Percentiles rank a stretch among this genome's conserved stretches.
These are phyloP conservation scores for Apodemia arnacis DNA, from an alignment of 2,888 invertebrate species.

Conservation along the genomic window DNA sequence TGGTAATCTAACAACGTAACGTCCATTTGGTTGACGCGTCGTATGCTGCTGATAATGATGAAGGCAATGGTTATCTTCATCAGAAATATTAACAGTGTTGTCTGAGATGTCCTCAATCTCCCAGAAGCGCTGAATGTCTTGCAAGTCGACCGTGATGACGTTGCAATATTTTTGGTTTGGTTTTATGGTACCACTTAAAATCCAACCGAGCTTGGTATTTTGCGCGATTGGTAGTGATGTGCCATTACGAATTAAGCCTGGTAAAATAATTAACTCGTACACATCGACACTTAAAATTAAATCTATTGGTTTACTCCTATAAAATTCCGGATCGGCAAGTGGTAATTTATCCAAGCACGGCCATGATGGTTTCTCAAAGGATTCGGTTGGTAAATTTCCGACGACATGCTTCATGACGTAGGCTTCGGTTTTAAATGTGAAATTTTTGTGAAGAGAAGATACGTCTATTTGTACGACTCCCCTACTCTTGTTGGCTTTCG, in stretches of 20 bases:
- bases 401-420: constrained; percentile 26
- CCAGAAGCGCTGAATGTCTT: constrained; percentile 10
- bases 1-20: constrained; percentile 3
- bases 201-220: constrained; percentile 30
- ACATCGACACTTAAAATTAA: constrained; percentile 20
- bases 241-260: neutral
- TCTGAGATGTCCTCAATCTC: constrained; percentile 17
- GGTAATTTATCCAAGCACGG: constrained; percentile 13
- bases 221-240: constrained; percentile 33
- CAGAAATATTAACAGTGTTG: constrained; percentile 26
- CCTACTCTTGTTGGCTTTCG: constrained; percentile 25
- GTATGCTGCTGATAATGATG: constrained; percentile 31
- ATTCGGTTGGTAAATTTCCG: constrained; percentile 22
- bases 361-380: constrained; percentile 32
- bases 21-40: constrained; percentile 18
- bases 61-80: constrained; percentile 37
- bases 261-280: constrained; percentile 13
- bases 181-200: constrained; percentile 23
- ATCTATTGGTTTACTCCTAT: constrained; percentile 9
- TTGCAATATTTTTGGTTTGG: constrained; percentile 16
- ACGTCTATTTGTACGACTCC: constrained; percentile 21
- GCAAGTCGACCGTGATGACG: constrained; percentile 13
- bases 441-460: constrained; percentile 21
- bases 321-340: constrained; percentile 26
- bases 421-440: constrained; percentile 19